Percentiles rank a stretch among this genome's conserved stretches.
phyloP scores from a whole-genome alignment of 2,797 vertebrate genomes.

The Eutrigla gurnardus region DNA sequence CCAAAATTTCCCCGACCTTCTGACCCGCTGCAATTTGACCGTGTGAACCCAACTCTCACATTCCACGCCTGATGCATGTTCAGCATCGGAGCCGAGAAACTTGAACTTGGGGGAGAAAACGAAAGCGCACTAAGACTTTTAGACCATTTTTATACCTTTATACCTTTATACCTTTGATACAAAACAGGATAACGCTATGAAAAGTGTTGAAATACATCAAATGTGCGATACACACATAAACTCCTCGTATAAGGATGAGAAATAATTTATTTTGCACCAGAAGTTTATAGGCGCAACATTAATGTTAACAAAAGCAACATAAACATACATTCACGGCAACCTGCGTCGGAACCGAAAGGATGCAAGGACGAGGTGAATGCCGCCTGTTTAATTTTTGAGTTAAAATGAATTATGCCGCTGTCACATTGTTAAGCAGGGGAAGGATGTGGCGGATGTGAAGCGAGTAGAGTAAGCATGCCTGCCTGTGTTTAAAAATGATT shows the following conservation, averaged over 20 bases:
- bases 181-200: neutral
- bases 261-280: slow-evolving; percentile 1
- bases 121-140: neutral
- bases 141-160: neutral
- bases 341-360: slow-evolving; percentile 75
- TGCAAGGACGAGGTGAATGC: slow-evolving; percentile 83
- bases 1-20: slow-evolving; percentile 71
- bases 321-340: slow-evolving; percentile 22
- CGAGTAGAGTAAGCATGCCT: slow-evolving; percentile 79
- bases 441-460: slow-evolving; percentile 80
- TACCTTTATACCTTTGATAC: neutral
- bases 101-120: slow-evolving; percentile 31
- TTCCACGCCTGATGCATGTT: slow-evolving; percentile 66
- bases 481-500: slow-evolving; percentile 90
- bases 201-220: neutral
- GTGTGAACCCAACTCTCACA: slow-evolving; percentile 62
- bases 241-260: neutral
- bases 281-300: neutral
- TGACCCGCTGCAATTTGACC: slow-evolving; percentile 74
- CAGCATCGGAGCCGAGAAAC: slow-evolving; percentile 43
- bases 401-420: slow-evolving; percentile 87
- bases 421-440: slow-evolving; percentile 82
- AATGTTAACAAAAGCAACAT: slow-evolving; percentile 8
- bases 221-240: neutral
- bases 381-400: slow-evolving; percentile 82